Percentiles rank a stretch among this genome's conserved stretches.
Conservation (phyloP, 2,113 vertebrate species). For the Rana temporaria region DNA sequence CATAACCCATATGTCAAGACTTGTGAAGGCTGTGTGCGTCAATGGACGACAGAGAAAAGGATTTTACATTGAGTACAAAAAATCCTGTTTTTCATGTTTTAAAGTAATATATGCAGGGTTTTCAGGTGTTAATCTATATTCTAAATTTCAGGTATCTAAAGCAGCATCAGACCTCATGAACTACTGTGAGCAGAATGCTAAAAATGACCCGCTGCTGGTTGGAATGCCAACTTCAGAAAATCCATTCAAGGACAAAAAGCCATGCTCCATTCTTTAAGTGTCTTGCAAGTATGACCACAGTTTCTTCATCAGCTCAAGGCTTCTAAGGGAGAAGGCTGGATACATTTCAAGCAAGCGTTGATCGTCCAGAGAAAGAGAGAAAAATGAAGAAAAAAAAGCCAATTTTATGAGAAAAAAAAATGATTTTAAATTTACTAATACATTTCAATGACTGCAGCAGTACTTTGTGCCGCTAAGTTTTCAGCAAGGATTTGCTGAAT, state of each 20-base stretch:
- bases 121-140: not conserved
- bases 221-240: slow-evolving; percentile 94
- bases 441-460: slow-evolving; percentile 23
- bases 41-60: too few species aligned
- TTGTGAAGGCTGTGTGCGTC: too few species aligned
- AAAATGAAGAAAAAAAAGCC: slow-evolving; percentile 22
- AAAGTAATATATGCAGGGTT: too few species aligned
- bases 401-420: slow-evolving; percentile 33
- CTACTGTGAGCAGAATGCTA: slow-evolving; percentile 94
- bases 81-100: too few species aligned
- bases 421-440: slow-evolving; percentile 8
- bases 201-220: slow-evolving; percentile 90
- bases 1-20: too few species aligned
- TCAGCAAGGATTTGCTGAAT: slow-evolving; percentile 30
- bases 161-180: slow-evolving; percentile 93
- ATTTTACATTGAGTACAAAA: too few species aligned
- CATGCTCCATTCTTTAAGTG: slow-evolving; percentile 91
- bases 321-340: not conserved
- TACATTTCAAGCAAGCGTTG: not conserved
- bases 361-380: not conserved
- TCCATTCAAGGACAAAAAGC: slow-evolving; percentile 98
- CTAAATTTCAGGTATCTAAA: slow-evolving; percentile 84
- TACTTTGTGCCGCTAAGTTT: slow-evolving; percentile 13
- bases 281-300: not conserved
- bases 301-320: slow-evolving; percentile 2